Base-by-base conservation (phyloP, 2,888 invertebrate genomes). In the Pollenia amentaria region DNA sequence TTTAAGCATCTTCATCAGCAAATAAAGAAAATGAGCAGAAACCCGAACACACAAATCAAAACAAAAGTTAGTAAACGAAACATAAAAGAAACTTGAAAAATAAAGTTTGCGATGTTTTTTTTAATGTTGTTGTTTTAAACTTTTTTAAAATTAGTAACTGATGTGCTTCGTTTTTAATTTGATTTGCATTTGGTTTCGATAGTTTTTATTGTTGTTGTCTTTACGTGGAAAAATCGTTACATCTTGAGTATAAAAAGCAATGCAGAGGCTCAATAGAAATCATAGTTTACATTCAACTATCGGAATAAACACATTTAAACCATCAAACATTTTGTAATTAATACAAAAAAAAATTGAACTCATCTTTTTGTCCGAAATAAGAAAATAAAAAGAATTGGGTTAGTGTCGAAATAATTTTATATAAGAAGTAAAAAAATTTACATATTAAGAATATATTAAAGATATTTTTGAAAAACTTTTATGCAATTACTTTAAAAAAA, bases 211-310 rank as follows among this genome's bases (percentile, higher is more conserved):
- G 29, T 38, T 46, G 57, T 60, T 70, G 70, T 62, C 21, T 64
- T 55, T 72, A 57, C 57, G 72, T 75, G 51, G 38, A 42, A 85
- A 87, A 85, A 44, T 84, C 69, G 62, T 70, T 81, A 60, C 62
- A 85, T 87, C 90, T 91, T 87, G 29, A 86, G 92, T 92, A 92
- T 92, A 92, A 93, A 92, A 92, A 67, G 73, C 77, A 77, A 89
- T 91, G 91, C 90, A 90, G 73, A 53, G 90, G 88, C 89, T 89
- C 88, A 89, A 89, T 83, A 80, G 88, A 88, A 89, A 90, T 91
- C 89, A 90, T 92, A 92, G 92, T 92, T 92, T 90, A 90, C 90
- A 92, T 91, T 91, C 89, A 90, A 89, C 91, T 89, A 89, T 89
- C 92, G 91, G 90, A 77, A 89, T 87, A 88, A 87, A 88, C 85